phyloP scores from a whole-genome alignment of 2,113 vertebrate genomes.

The Polypterus bichir region DNA sequence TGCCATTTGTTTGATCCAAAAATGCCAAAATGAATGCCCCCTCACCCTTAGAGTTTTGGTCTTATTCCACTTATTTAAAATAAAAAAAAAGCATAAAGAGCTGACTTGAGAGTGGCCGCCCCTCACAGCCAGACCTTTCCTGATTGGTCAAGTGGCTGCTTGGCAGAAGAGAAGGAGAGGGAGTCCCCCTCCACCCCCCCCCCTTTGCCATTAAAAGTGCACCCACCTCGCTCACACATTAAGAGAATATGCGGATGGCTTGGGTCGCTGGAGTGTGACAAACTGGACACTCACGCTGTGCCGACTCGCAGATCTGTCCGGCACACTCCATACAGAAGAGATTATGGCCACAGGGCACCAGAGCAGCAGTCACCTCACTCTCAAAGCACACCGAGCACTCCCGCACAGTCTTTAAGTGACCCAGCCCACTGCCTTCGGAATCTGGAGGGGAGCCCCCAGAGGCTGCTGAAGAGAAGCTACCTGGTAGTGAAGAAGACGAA shows the following conservation, averaged over 20 bases:
- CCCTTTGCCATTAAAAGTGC: too few relatives aligned
- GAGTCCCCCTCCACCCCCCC: too few relatives aligned
- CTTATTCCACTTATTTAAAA: too few relatives aligned
- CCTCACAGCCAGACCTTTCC: too few relatives aligned
- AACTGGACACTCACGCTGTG: constrained; percentile 77
- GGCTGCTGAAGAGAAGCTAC: constrained; percentile 32
- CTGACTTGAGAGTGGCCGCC: too few relatives aligned
- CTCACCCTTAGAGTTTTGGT: too few relatives aligned
- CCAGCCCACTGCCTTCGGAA: constrained; percentile 54
- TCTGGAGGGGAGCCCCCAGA: constrained; percentile 65
- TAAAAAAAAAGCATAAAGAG: too few relatives aligned
- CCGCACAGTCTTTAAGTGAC: constrained; percentile 47
- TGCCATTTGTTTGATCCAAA: too few relatives aligned
- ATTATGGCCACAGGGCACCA: constrained; percentile 93
- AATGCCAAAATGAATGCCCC: too few relatives aligned
- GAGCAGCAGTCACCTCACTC: constrained; percentile 82
- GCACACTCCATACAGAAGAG: constrained; percentile 98
- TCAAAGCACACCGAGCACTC: constrained; percentile 88
- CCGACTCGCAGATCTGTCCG: constrained; percentile 78
- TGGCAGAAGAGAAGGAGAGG: too few relatives aligned
- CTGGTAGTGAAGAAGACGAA: constrained; percentile 65
- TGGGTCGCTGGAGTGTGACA: constrained; percentile 85
- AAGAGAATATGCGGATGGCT: constrained; percentile 97
- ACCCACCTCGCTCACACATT: constrained; percentile 28
- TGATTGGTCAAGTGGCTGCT: too few relatives aligned